Base-by-base conservation (phyloP, 2,113 vertebrate genomes). In the Melospiza melodia region DNA sequence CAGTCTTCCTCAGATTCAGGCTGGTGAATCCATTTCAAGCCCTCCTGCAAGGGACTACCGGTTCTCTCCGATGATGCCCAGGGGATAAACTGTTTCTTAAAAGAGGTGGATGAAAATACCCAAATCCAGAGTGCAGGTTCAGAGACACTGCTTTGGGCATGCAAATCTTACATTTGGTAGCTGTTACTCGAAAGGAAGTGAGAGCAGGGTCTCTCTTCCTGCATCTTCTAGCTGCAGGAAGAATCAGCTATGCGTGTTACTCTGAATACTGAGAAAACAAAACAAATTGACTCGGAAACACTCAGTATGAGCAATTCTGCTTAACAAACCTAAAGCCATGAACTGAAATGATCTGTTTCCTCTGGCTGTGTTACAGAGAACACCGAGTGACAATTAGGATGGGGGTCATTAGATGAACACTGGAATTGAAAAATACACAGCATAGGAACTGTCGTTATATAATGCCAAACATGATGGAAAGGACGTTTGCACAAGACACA, bases 181-280 rank as follows among this genome's bases (percentile, higher is more conserved):
- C 65, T 78, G 68, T 41, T 89, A 72, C 66, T 84, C 15, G 12
- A 93, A 97, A 92, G 94, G 93, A 97, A 96, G 77, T 57, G 86
- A 95, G 72, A 84, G 81, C 57, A 14, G 65, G 39, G 87, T 95
- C 93, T 92, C 84, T 95, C 93, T 97, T 97, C 95, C 94, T 93
- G 95, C 62, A 95, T 89, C 77, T 65, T 71, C 33, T n/a, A 69
- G 88, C 84, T 67, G 83, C 94, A 96, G 92, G 92, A 95, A 94
- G 88, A 92, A 92, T 86, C 62, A 37, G 76, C 79, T 95, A 33
- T 75, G 88, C 6, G 5, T 83, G 94, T 84, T 86, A 81, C 86
- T 84, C 80, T 84, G 92, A 90, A 93, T 62, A 61, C 41, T 72
- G 28, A 90, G 72, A 97, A 90, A 97, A 92, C 68, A 94, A 93